Evolutionary conservation across 2,113 vertebrate species (phyloP).

Genomic region (Oryzias curvinotus): DNA sequence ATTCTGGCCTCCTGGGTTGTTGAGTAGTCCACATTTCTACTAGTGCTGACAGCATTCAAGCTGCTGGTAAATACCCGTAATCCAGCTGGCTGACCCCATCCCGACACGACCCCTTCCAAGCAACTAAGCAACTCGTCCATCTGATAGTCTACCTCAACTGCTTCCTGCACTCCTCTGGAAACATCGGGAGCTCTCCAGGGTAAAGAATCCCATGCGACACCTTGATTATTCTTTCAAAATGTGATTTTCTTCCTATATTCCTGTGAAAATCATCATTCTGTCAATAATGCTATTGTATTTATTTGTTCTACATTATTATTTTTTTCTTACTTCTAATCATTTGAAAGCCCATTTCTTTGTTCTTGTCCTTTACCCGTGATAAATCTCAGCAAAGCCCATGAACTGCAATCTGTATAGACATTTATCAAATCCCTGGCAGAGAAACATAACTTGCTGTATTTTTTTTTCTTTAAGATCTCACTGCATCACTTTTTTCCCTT

Average conservation of each 20-base stretch:
- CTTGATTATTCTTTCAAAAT: neutral
- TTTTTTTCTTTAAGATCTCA: conserved; percentile 22
- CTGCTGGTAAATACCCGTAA: conserved; percentile 52
- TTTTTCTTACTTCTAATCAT: no score
- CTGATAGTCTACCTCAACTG: conserved; percentile 44
- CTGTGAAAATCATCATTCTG: neutral
- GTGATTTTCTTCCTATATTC: neutral
- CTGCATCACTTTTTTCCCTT: conserved; percentile 25
- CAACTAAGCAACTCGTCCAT: conserved; percentile 41
- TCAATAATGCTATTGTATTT: no score
- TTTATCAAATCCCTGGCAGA: conserved; percentile 8
- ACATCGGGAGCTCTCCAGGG: conserved; percentile 16
- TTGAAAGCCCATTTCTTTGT: no score
- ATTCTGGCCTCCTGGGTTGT: no score
- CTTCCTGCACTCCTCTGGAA: conserved; percentile 30
- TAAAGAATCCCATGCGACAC: neutral
- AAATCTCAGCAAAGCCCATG: conserved; percentile 3
- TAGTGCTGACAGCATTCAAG: conserved; percentile 6
- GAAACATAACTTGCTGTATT: conserved; percentile 23
- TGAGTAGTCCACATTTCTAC: conserved; percentile 8
- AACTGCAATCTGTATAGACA: neutral
- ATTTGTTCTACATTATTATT: no score
- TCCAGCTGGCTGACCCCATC: conserved; percentile 30
- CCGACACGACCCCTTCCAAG: conserved; percentile 21
- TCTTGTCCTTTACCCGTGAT: conserved; percentile 5